Percentiles rank a stretch among this genome's conserved stretches.
Conservation (phyloP, 30 jellyfish, hydroid and myxozoan species). For the Turritopsis dohrnii region DNA sequence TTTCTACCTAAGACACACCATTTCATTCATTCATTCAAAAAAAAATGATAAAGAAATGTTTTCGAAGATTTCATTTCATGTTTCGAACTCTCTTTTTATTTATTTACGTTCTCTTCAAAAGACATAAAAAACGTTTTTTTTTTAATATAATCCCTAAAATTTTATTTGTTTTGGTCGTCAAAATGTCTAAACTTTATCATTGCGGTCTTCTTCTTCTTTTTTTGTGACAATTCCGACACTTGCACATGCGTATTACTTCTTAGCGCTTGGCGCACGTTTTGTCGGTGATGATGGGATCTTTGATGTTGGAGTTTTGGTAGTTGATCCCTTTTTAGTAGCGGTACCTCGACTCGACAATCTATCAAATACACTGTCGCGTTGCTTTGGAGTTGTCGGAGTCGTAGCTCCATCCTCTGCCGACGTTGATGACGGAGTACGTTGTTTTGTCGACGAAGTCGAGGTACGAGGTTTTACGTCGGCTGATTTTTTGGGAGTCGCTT, state of each 20-base stretch:
- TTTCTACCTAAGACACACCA: background rate
- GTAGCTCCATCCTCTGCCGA: slow-evolving; percentile 27
- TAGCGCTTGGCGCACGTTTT: background rate
- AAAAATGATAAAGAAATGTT: background rate
- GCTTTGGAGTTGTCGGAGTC: slow-evolving; percentile 42
- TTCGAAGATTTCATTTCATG: background rate
- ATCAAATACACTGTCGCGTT: slow-evolving; percentile 67
- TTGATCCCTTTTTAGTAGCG: slow-evolving; percentile 55
- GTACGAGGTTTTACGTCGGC: background rate
- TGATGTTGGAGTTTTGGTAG: background rate
- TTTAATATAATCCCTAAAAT: background rate
- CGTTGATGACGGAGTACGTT: slow-evolving; percentile 27
- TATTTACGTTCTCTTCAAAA: background rate
- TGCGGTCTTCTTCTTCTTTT: background rate
- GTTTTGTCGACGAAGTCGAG: slow-evolving; percentile 13
- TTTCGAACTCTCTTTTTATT: too few relatives aligned
- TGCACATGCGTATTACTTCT: background rate
- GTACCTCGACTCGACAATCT: slow-evolving; percentile 61
- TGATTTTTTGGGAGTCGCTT: slow-evolving; percentile 32
- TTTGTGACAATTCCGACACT: background rate
- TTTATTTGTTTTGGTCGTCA: background rate
- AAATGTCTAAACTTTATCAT: background rate
- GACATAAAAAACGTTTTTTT: background rate
- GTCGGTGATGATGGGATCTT: background rate
- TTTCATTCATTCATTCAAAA: background rate